phyloP scores from a whole-genome alignment of 1,140 invertebrate genomes.

The Nasonia vitripennis region DNA sequence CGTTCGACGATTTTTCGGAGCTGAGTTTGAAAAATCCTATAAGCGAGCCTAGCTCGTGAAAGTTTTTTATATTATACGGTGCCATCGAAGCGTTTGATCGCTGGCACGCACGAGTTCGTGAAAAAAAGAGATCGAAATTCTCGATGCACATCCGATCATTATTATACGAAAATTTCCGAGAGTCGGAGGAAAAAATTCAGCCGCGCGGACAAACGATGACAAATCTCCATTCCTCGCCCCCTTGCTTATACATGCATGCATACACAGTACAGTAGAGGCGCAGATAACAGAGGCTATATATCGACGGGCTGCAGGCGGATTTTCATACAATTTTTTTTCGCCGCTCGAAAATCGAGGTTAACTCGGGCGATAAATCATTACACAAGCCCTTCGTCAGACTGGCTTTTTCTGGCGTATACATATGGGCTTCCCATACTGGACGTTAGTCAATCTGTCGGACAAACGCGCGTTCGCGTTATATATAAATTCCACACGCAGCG shows the following conservation, averaged over 20 bases:
- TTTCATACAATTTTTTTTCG: background rate
- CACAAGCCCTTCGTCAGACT: background rate
- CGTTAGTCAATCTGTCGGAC: background rate
- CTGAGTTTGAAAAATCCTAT: background rate
- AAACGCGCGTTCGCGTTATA: background rate
- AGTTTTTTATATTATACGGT: no score
- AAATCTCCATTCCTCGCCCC: background rate
- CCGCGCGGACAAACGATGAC: conserved; percentile 22
- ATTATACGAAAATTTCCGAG: background rate
- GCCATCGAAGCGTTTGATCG: background rate
- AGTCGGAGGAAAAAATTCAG: background rate
- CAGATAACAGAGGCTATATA: no score
- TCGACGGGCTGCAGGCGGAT: background rate
- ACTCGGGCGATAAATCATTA: conserved; percentile 43
- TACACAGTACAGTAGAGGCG: background rate
- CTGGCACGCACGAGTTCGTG: background rate
- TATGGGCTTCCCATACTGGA: background rate
- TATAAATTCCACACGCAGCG: background rate
- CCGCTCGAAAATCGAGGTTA: conserved; percentile 18
- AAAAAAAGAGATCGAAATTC: background rate
- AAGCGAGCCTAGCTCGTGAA: background rate
- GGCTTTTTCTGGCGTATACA: background rate
- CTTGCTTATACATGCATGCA: background rate
- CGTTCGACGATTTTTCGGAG: no score
- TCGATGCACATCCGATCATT: background rate